Conservation (phyloP, 2,888 invertebrate genomes). For the Drosophila cracens region DNA sequence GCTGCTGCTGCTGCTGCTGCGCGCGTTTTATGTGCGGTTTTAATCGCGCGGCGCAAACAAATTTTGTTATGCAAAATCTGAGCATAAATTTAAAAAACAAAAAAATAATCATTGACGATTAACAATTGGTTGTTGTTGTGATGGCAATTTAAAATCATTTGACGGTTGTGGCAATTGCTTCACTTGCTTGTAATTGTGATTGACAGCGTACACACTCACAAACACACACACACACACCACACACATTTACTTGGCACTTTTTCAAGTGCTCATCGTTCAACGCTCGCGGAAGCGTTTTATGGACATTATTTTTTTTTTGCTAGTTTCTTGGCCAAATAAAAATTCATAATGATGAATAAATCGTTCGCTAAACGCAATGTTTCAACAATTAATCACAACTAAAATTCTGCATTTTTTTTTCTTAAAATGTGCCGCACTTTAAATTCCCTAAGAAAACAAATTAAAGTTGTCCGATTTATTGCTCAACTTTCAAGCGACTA, state of each 20-base stretch:
- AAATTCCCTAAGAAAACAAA: background rate
- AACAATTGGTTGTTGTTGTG: conserved; percentile 22
- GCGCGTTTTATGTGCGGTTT: conserved; percentile 28
- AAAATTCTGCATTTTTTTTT: background rate
- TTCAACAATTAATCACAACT: conserved; percentile 44
- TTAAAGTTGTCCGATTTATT: background rate
- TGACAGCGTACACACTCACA: conserved; percentile 32
- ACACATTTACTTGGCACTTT: conserved; percentile 18
- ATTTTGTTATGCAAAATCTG: conserved; percentile 34
- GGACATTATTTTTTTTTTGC: conserved; percentile 13
- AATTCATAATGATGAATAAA: conserved; percentile 20
- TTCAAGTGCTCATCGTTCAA: conserved; percentile 49
- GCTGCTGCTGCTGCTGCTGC: conserved; percentile 4
- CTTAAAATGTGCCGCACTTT: background rate
- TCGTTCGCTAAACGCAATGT: conserved; percentile 40
- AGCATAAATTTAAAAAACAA: conserved; percentile 9
- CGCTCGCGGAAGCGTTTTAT: conserved; percentile 53
- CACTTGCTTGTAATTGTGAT: conserved; percentile 49
- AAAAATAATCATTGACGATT: conserved; percentile 15
- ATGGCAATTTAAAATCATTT: conserved; percentile 50
- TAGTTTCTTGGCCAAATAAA: conserved; percentile 23
- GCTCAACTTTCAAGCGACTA: background rate
- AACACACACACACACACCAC: conserved; percentile 19
- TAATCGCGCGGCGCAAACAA: conserved; percentile 19
- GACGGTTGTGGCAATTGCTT: conserved; percentile 36